These are phyloP conservation scores for Sthenelais limicola DNA, from an alignment of 2,888 invertebrate species.

Conservation along the genomic window DNA sequence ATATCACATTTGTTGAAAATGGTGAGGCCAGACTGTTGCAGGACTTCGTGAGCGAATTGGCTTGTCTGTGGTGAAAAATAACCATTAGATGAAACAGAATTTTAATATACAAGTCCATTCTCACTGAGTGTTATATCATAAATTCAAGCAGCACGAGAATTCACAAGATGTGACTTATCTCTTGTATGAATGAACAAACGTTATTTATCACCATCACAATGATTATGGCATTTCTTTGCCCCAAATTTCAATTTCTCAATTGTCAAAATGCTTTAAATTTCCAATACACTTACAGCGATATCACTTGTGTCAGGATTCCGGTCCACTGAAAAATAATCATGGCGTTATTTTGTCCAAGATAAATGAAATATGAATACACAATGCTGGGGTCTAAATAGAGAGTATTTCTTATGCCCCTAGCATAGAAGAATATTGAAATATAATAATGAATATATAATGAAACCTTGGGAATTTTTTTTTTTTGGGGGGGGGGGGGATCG, in stretches of 20 bases:
- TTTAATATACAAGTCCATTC: not conserved
- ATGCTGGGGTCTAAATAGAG: too few relatives aligned
- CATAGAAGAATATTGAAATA: too few relatives aligned
- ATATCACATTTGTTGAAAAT: not conserved
- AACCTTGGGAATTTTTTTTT: too few relatives aligned
- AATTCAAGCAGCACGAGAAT: not conserved
- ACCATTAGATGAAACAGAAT: not conserved
- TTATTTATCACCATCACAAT: too few relatives aligned
- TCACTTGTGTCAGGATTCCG: conserved; percentile 54
- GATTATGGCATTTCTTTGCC: too few relatives aligned
- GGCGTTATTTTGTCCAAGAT: not conserved
- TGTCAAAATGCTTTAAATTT: not conserved
- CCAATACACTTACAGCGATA: conserved; percentile 50
- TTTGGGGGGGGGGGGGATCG: too few relatives aligned
- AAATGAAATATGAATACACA: too few relatives aligned
- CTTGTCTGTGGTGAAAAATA: not conserved
- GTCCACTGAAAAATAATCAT: conserved; percentile 47
- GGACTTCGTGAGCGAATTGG: conserved; percentile 19
- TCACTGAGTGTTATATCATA: too few relatives aligned
- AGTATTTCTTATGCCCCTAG: too few relatives aligned
- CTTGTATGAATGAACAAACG: too few relatives aligned
- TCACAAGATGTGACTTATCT: not conserved
- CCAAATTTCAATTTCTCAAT: too few relatives aligned
- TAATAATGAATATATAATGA: too few relatives aligned
- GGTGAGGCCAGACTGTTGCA: conserved; percentile 19